Conservation (phyloP, 2,888 invertebrate genomes). For the Rhimphoctona megacephalus region DNA sequence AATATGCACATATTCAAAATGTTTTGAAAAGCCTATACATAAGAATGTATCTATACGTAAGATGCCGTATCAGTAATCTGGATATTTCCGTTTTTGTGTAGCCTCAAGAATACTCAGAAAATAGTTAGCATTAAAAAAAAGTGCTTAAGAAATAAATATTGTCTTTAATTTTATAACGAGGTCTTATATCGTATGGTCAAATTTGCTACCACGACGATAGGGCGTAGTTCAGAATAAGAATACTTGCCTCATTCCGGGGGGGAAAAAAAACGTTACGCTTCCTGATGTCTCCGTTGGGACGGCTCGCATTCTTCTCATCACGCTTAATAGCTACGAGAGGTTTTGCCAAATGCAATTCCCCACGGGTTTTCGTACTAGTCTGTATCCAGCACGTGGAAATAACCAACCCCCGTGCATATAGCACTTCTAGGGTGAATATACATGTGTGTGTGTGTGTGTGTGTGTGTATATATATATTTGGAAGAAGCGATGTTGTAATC, state of each 20-base stretch:
- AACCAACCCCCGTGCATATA: slow-evolving; percentile 13
- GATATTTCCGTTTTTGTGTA: too few species aligned
- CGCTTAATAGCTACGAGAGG: slow-evolving; percentile 43
- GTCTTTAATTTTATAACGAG: not conserved
- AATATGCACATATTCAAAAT: too few species aligned
- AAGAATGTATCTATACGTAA: too few species aligned
- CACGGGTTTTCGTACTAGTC: slow-evolving; percentile 1
- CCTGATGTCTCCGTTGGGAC: slow-evolving; percentile 32
- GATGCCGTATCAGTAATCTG: too few species aligned
- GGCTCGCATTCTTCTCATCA: slow-evolving; percentile 47
- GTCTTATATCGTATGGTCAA: not conserved
- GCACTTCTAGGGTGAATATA: slow-evolving; percentile 17
- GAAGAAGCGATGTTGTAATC: slow-evolving; percentile 51
- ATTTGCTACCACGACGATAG: not conserved
- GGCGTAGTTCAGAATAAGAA: not conserved
- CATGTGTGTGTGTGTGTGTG: too few species aligned
- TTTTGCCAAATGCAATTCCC: slow-evolving; percentile 56
- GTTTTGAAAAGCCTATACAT: too few species aligned
- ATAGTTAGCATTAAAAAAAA: too few species aligned
- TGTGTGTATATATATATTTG: not conserved
- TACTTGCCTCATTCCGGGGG: slow-evolving; percentile 25
- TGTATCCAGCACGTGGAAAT: slow-evolving; percentile 33
- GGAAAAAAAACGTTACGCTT: slow-evolving; percentile 4
- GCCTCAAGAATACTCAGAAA: too few species aligned
- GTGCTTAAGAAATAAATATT: not conserved